phyloP scores from a whole-genome alignment of 2,113 vertebrate species.

The Rana temporaria region DNA sequence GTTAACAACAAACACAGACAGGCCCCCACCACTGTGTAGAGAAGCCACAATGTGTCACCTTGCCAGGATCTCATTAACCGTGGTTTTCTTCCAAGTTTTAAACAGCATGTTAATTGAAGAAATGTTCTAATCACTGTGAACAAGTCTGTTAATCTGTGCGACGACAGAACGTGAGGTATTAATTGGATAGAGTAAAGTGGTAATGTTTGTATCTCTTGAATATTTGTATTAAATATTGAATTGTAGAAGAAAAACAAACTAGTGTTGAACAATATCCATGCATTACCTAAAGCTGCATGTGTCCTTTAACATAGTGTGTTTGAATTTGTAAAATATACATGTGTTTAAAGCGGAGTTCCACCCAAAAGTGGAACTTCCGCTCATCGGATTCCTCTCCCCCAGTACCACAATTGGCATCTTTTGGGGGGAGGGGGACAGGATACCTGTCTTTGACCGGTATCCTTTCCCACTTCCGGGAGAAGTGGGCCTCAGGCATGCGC shows the following conservation, averaged over 20 bases:
- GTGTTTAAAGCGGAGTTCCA: no score
- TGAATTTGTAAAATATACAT: no score
- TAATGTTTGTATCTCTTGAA: conserved; percentile 67
- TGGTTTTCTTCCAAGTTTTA: conserved; percentile 73
- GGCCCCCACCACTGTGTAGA: conserved; percentile 60
- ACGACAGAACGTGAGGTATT: conserved; percentile 75
- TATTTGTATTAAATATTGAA: conserved; percentile 31
- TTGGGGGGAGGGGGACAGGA: no score
- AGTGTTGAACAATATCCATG: background rate
- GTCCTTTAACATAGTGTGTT: no score
- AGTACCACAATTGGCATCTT: no score
- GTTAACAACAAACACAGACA: conserved; percentile 58
- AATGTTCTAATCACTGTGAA: conserved; percentile 83
- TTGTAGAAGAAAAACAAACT: conserved; percentile 45
- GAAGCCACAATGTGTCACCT: conserved; percentile 69
- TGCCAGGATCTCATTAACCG: conserved; percentile 72
- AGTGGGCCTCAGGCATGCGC: no score
- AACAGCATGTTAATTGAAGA: conserved; percentile 80
- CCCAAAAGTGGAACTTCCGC: no score
- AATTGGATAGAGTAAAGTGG: conserved; percentile 76
- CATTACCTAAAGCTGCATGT: no score
- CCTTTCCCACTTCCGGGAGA: no score
- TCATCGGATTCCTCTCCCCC: no score
- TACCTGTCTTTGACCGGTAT: no score
- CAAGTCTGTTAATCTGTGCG: conserved; percentile 80